These are phyloP conservation scores for Brenthis hecate DNA, from an alignment of 2,888 invertebrate species.

Conservation along the genomic window DNA sequence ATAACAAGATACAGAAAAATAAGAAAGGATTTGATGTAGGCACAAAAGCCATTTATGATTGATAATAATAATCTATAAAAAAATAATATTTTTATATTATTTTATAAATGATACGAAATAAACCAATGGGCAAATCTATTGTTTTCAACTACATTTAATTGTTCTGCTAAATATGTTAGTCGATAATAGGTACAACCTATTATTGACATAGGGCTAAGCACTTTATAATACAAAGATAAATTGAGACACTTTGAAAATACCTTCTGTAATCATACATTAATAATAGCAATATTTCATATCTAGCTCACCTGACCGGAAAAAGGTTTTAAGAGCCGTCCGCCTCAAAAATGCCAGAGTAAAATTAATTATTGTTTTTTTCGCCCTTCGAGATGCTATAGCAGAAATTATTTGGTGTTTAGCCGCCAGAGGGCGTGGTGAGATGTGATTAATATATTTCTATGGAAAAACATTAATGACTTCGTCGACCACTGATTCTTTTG, in stretches of 20 bases:
- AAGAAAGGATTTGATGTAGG: too few relatives aligned
- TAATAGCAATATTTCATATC: constrained; percentile 59
- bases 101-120: too few relatives aligned
- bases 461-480: constrained; percentile 74
- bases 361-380: constrained; percentile 74
- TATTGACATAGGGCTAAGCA: too few relatives aligned
- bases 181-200: too few relatives aligned
- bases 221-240: constrained; percentile 26
- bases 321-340: constrained; percentile 52
- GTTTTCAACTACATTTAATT: too few relatives aligned
- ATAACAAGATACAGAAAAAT: too few relatives aligned
- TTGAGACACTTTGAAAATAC: constrained; percentile 47
- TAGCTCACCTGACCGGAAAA: constrained; percentile 64
- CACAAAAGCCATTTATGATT: too few relatives aligned
- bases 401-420: constrained; percentile 81
- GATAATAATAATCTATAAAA: too few relatives aligned
- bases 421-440: constrained; percentile 70
- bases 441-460: constrained; percentile 79
- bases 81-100: too few relatives aligned
- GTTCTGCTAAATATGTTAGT: too few relatives aligned
- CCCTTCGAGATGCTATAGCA: constrained; percentile 68
- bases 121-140: too few relatives aligned
- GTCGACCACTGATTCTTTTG: constrained; percentile 50
- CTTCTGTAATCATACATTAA: constrained; percentile 48
- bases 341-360: constrained; percentile 69